These are phyloP conservation scores for Chaetorhynchus papuensis DNA, from an alignment of 2,113 vertebrate genomes.

Conservation along the genomic window DNA sequence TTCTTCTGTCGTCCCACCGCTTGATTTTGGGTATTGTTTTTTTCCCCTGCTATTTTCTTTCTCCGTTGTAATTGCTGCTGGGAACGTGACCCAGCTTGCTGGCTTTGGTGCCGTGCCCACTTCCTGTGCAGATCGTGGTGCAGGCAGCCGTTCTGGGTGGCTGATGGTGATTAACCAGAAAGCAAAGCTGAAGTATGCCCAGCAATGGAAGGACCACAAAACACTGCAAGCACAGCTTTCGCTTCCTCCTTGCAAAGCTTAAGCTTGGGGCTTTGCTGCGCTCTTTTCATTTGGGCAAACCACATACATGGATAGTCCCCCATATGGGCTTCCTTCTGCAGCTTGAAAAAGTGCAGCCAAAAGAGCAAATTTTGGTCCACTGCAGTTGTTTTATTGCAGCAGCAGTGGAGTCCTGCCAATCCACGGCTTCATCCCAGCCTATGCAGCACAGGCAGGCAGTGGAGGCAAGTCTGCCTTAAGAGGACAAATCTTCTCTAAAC, in stretches of 20 bases:
- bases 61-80: neutral
- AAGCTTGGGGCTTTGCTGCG: neutral
- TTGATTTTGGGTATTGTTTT: neutral
- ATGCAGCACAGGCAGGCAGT: fast-evolving
- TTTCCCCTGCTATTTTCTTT: neutral
- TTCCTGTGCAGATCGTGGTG: neutral
- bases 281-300: neutral
- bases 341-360: neutral
- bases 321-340: neutral
- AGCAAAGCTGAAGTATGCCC: neutral
- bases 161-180: neutral
- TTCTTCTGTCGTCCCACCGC: neutral
- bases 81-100: neutral
- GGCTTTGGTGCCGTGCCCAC: neutral
- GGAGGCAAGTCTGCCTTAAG: neutral
- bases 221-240: neutral
- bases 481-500: neutral
- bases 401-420: neutral
- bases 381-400: neutral
- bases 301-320: neutral
- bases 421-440: neutral
- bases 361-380: neutral
- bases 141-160: neutral
- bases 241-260: neutral
- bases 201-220: neutral